Evolutionary conservation across 2,113 vertebrate species (phyloP), one percentile per base, ranked within the genome.

Genomic region (Mirza zaza): DNA sequence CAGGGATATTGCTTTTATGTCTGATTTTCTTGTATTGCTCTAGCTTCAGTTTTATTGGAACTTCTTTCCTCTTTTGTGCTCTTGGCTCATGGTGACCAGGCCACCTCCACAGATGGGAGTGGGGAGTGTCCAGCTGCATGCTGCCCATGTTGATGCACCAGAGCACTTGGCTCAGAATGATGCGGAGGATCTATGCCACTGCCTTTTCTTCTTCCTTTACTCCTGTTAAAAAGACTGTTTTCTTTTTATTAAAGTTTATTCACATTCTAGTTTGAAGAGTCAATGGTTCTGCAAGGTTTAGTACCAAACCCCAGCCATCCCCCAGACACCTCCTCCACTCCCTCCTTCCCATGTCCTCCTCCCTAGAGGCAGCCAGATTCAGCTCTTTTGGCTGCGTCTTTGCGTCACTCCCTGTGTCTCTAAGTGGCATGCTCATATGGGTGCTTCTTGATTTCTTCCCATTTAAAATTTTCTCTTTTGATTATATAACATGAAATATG

Each of bases 381-480:
- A 52, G 8, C 29, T 18, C n/a, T 32, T 48, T 7, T 7, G 68
- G 34, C 63, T 12, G 39, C 36, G 3, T 71, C 75, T 91, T n/a
- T 7, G 25, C 15, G 6, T 70, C n/a, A 12, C 50, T 73, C 34
- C 59, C 17, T 45, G 27, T 21, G 0, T 50, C 10, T 61, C 15
- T 84, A n/a, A 50, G 15, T 23, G 15, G 27, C 4, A 25, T 2
- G 23, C 36, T 45, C 36, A 39, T 1, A 1, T 12, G 48, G n/a
- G 42, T 75, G 10, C 67, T 57, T 85, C 39, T 52, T 86, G 59
- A 17, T 77, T 83, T 90, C 57, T 90, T 71, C 63, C 55, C 18
- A 25, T 36, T 80, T 95, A 50, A 84, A 83, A 57, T 71, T 87
- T 59, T 94, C n/a, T 83, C 17, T 67, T 90, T 83, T 61, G 42